A percentile compares a stretch with the other conserved stretches of the same genome.
phyloP scores from a whole-genome alignment of 2,888 invertebrate species.

The Willowsia nigromaculata region DNA sequence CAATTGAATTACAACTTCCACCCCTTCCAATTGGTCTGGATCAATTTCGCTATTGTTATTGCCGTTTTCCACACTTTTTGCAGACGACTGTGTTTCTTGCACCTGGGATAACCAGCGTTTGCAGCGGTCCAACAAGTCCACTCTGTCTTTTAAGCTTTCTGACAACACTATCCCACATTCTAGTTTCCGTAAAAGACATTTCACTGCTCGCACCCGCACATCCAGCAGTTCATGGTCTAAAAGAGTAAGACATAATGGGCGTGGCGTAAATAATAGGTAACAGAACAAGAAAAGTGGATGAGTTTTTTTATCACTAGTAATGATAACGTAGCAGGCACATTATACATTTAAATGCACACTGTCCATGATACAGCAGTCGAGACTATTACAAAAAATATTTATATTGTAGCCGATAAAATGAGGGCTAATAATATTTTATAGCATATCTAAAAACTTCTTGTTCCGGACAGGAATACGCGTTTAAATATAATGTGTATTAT shows the following conservation, averaged over 20 bases:
- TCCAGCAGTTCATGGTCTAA: conserved; percentile 76
- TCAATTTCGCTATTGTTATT: background rate
- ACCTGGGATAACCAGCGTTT: conserved; percentile 35
- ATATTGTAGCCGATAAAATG: background rate
- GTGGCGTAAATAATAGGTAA: background rate
- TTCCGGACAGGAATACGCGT: background rate
- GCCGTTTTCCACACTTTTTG: background rate
- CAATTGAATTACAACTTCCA: conserved; percentile 71
- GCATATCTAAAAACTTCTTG: background rate
- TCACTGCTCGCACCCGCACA: conserved; percentile 76
- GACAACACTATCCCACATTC: conserved; percentile 73
- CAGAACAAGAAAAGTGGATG: background rate
- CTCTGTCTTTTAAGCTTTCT: conserved; percentile 67
- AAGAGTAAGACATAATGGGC: conserved; percentile 21
- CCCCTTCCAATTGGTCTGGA: conserved; percentile 58
- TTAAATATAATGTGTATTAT: background rate
- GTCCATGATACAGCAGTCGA: background rate
- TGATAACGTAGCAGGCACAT: too few species aligned
- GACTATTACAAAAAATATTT: background rate
- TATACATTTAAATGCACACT: background rate
- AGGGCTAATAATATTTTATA: conserved; percentile 1
- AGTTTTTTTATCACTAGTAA: too few species aligned
- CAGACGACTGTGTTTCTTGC: background rate
- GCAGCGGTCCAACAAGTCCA: conserved; percentile 74
- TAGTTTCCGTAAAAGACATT: conserved; percentile 75